Evolutionary conservation across 2,113 vertebrate species (phyloP).

Genomic region (Toxotes chatareus): DNA sequence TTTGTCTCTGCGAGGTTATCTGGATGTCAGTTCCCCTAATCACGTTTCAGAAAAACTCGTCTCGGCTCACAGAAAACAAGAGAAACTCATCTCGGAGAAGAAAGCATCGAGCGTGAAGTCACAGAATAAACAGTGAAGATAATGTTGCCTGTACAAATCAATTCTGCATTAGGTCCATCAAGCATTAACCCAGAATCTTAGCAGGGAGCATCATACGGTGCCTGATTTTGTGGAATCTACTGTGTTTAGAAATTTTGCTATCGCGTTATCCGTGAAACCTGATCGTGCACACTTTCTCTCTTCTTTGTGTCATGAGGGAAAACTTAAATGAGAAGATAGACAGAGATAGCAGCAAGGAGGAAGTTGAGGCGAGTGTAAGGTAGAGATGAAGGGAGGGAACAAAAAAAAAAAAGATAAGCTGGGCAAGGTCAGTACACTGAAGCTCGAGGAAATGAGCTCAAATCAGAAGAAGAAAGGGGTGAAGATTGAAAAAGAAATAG

Average conservation of each 20-base stretch:
- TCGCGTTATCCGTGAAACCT: constrained; percentile 47
- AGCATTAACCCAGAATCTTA: constrained; percentile 50
- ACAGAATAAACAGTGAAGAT: constrained; percentile 65
- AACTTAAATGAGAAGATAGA: constrained; percentile 32
- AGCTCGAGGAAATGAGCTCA: constrained; percentile 35
- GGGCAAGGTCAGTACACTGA: constrained; percentile 41
- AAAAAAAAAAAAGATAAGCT: constrained; percentile 25
- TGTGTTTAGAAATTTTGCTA: constrained; percentile 47
- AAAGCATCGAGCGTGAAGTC: constrained; percentile 43
- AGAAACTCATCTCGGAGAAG: constrained; percentile 54
- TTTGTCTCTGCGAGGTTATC: constrained; percentile 53
- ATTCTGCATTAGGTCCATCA: constrained; percentile 51
- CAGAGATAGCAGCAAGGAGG: not conserved
- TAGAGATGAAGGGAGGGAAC: constrained; percentile 16
- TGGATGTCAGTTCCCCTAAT: constrained; percentile 66
- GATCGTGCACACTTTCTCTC: constrained; percentile 38
- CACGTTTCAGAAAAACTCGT: constrained; percentile 58
- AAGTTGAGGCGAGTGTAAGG: not conserved
- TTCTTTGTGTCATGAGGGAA: constrained; percentile 29
- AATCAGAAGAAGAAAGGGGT: constrained; percentile 31
- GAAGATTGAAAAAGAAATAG: constrained; percentile 38
- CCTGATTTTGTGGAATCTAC: constrained; percentile 47
- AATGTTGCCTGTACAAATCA: constrained; percentile 64
- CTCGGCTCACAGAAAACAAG: constrained; percentile 57
- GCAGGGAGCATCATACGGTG: constrained; percentile 46